Base-by-base conservation (phyloP, 1,140 invertebrate species). In the Hyles euphorbiae region DNA sequence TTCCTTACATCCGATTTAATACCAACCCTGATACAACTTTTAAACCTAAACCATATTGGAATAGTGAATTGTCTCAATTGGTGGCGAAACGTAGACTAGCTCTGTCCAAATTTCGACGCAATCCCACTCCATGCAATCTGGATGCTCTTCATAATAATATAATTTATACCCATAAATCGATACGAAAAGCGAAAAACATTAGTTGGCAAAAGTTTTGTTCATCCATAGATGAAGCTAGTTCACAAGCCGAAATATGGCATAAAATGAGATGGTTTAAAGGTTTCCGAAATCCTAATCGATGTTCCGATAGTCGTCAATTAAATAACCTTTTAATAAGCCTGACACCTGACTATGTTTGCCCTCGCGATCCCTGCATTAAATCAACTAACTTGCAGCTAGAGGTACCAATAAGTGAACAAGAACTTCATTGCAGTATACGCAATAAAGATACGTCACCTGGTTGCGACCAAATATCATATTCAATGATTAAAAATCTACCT, bases 191-290 rank as follows among this genome's bases (percentile, higher is more conserved):
- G 22, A 51, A 49, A 40, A 48, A n/a, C 33, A 53, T 54, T 7
- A 32, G 9, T 4, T 70, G 43, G 33, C 44, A 53, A n/a, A 8
- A 58, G n/a, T 68, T 72, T 55, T 68, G 63, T 60, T 50, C 36
- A n/a, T 43, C 33, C 22, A 40, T 67, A 32, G 56, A 65, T 47
- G 45, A 49, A 51, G 44, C 44, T 4, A 56, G 59, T 9, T 55
- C 67, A 22, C 22, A 58, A 10, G 58, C 45, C 58, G 56, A 60
- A 32, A 60, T 73, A 47, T 73, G 63, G 70, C 3, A 9, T 22
- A 53, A 50, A 34, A 70, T 73, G 67, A 63, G 43, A 53, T 68
- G 67, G 67, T 9, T 70, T 12, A 68, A 73, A 55, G 67, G 67
- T 2, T 55, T 62, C 53, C 40, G 43, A 40, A 11, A 11, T n/a